These are phyloP conservation scores for Pristionchus maxplancki DNA, from an alignment of 2,888 invertebrate species.

Conservation along the genomic window DNA sequence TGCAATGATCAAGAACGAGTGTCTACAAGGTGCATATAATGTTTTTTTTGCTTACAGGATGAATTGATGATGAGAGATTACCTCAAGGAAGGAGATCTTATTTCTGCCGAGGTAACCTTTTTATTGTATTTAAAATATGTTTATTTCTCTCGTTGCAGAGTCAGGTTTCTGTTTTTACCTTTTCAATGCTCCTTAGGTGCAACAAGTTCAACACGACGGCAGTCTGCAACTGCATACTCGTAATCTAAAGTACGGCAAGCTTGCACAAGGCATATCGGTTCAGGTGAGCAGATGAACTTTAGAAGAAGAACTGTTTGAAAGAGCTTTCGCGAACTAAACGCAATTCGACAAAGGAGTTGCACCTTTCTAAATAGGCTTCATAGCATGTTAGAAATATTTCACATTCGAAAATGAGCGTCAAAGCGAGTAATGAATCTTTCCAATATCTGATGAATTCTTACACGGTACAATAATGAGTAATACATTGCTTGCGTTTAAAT, in stretches of 20 bases:
- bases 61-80: conserved; percentile 97
- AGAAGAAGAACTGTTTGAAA: conserved; percentile 82
- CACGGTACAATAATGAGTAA: too few relatives aligned
- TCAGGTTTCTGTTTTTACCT: not conserved
- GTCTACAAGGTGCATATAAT: not conserved
- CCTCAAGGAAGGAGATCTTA: conserved; percentile 93
- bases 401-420: too few relatives aligned
- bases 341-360: too few relatives aligned
- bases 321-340: too few relatives aligned
- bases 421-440: too few relatives aligned
- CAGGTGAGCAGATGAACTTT: conserved; percentile 54
- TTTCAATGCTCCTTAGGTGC: conserved; percentile 87
- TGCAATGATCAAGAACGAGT: too few relatives aligned
- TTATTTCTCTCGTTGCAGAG: not conserved
- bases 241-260: conserved; percentile 96
- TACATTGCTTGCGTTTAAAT: too few relatives aligned
- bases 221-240: conserved; percentile 93
- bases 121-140: too few relatives aligned
- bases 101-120: conserved; percentile 84
- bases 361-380: too few relatives aligned
- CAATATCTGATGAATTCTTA: too few relatives aligned
- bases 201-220: conserved; percentile 92
- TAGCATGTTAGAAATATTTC: too few relatives aligned
- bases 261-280: conserved; percentile 79
- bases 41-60: conserved; percentile 85